Conservation (phyloP, 53 echinoderm and acorn worm genomes). For the Crossaster papposus region DNA sequence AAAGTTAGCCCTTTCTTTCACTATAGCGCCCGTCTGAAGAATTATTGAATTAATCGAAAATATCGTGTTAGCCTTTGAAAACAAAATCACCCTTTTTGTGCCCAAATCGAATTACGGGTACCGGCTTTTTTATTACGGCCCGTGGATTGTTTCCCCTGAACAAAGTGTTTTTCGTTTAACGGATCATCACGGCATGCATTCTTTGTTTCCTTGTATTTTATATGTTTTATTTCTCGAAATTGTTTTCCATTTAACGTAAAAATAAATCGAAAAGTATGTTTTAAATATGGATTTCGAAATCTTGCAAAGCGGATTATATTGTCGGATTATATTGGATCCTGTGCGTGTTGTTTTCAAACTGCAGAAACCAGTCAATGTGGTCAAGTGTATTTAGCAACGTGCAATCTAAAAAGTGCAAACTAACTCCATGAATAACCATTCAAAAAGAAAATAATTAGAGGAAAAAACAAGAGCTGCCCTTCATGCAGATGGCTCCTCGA, state of each 20-base stretch:
- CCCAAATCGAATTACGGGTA: constrained; percentile 36
- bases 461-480: too few species aligned
- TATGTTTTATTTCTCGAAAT: neutral
- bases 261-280: neutral
- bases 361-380: too few species aligned
- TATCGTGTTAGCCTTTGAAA: constrained; percentile 59
- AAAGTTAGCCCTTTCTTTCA: constrained; percentile 36
- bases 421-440: too few species aligned
- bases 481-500: too few species aligned
- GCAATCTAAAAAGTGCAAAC: too few species aligned
- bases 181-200: too few species aligned
- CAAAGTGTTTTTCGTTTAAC: neutral
- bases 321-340: too few species aligned
- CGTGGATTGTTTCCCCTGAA: neutral
- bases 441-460: too few species aligned
- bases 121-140: neutral
- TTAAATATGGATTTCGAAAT: too few species aligned
- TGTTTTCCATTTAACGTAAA: neutral
- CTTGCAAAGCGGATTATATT: too few species aligned
- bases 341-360: too few species aligned
- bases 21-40: constrained; percentile 27
- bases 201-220: neutral
- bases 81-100: constrained; percentile 49
- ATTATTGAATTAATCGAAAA: constrained; percentile 54
- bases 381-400: too few species aligned